Evolutionary conservation across 2,113 vertebrate genomes (phyloP).

Genomic region (Centrocercus urophasianus): DNA sequence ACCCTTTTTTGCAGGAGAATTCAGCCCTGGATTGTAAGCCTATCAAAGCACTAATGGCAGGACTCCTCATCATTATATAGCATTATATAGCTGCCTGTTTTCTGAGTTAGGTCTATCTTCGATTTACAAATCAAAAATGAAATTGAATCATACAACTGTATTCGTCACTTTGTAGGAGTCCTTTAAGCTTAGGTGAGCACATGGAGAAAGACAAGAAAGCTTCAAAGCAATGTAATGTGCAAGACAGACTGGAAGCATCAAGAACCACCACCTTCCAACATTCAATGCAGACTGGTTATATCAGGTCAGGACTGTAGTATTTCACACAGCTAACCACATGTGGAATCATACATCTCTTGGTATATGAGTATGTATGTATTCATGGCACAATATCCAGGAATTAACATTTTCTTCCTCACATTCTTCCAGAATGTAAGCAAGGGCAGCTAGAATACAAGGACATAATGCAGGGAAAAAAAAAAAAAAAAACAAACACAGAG

Average conservation of each 20-base stretch:
- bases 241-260: neutral
- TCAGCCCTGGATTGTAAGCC: neutral
- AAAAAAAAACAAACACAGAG: neutral
- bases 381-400: neutral
- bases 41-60: neutral
- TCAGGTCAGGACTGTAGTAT: neutral
- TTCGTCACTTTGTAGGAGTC: neutral
- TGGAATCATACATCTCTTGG: neutral
- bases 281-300: neutral
- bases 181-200: neutral
- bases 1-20: neutral
- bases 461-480: neutral
- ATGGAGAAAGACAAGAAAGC: neutral
- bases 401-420: neutral
- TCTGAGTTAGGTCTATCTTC: neutral
- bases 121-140: neutral
- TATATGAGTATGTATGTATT: rapidly evolving
- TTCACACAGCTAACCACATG: rapidly evolving
- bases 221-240: neutral
- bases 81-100: neutral
- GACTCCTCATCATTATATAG: neutral
- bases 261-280: neutral
- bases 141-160: neutral
- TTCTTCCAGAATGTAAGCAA: neutral
- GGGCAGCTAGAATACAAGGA: neutral